Percentiles rank a stretch among this genome's conserved stretches.
phyloP scores from a whole-genome alignment of 2,888 invertebrate species.

The Ischnura elegans region DNA sequence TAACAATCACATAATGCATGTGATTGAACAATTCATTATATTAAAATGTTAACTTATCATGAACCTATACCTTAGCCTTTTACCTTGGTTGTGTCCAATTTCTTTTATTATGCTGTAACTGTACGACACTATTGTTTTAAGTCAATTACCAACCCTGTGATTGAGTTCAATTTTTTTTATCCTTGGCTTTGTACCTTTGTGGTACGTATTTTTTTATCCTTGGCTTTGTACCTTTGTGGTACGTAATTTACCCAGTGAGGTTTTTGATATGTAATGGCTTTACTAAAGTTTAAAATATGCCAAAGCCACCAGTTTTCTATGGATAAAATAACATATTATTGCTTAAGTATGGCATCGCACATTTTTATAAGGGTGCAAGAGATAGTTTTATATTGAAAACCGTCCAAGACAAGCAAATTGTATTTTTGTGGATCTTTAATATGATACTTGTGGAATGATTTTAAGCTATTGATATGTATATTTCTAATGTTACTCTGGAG shows the following conservation, averaged over 20 bases:
- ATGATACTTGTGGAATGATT: neutral
- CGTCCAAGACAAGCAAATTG: neutral
- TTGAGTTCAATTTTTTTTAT: neutral
- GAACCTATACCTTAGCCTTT: too few relatives aligned
- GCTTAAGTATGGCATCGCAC: neutral
- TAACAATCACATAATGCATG: too few relatives aligned
- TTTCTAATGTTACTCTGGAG: neutral
- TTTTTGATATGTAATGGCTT: neutral
- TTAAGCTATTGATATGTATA: neutral
- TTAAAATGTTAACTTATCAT: neutral
- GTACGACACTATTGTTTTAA: neutral
- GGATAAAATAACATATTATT: neutral
- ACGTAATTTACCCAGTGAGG: neutral
- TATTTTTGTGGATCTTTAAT: slow-evolving; percentile 11
- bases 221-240: too few relatives aligned
- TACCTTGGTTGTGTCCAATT: neutral
- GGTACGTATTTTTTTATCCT: too few relatives aligned
- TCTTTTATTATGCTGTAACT: neutral
- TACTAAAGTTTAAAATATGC: neutral
- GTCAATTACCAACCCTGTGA: neutral
- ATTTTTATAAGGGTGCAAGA: neutral
- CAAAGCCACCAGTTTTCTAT: neutral
- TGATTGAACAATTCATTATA: neutral
- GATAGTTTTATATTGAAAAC: neutral
- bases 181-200: too few relatives aligned